Evolutionary conservation across 2,113 vertebrate species (phyloP), one percentile per base, ranked within the genome.

Genomic region (Nesogale talazaci): DNA sequence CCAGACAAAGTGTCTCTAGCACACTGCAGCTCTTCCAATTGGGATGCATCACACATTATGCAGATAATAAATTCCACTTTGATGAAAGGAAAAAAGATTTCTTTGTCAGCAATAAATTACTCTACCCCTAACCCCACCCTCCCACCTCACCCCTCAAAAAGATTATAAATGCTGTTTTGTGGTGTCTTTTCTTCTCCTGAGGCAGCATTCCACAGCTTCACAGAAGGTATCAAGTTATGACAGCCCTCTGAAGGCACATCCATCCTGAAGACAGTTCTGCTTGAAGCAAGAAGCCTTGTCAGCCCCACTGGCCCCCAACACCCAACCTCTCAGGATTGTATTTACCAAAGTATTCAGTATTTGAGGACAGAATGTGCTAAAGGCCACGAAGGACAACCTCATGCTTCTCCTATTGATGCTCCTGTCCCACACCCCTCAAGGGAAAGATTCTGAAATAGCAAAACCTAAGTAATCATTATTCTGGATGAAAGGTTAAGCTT

Each of bases 351-450:
- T 40, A 76, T 82, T 87, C 61, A 93, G 52, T 34, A 57, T 84
- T 46, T 88, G 85, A 88, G 91, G 92, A 94, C 75, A 96, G 92
- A 94, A 61, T 78, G 59, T 88, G 90, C 84, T 86, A 27, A 88
- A 84, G 46, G 89, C 78, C 89, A 78, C 57, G 76, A 63, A 61
- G 22, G 67, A 86, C 56, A 70, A 80, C 31, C 61, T 79, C 56
- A 16, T 25, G 15, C n/a, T 74, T 81, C 31, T 52, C 46, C 46
- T 34, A 5, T 27, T 40, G 40, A 25, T 17, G 11, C 6, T 34
- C 25, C 19, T 7, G 57, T 59, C 23, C 4, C 40, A 52, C 46
- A 52, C 42, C 31, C 4, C 42, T n/a, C n/a, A 67, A 84, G 86
- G 61, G 27, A 46, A 29, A 61, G 46, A 34, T 10, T 61, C 6